Evolutionary conservation across 2,113 vertebrate genomes (phyloP), one percentile per base, ranked within the genome.

Genomic region (Atherinomorus stipes): DNA sequence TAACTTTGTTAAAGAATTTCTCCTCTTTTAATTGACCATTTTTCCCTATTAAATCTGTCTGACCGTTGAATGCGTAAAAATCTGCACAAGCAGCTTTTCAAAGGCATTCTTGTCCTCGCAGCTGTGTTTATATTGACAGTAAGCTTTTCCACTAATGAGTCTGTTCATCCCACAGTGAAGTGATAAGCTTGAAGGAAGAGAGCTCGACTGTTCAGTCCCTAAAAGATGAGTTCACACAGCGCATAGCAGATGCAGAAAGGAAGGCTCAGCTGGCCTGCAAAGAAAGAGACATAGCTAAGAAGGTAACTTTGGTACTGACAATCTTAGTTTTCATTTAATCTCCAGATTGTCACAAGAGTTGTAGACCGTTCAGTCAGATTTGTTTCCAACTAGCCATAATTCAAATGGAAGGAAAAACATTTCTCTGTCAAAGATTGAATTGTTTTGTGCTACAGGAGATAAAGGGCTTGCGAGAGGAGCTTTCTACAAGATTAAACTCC

Each of bases 261-360:
- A 99, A 97, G 85, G 96, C 95, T 69, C 97, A 99, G 37, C 73
- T 98, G 25, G 97, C 98, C 74, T 99, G 97, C 91, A 99, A 99
- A 88, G 98, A 99, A 74, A 95, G 98, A 82, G 98, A 99, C 91
- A 93, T 96, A 25, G 94, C 96, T 81, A 98, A 96, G 91, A 99
- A 99, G 96, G 98, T 98, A 94, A 90, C 18, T 42, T 1, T 0
- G 21, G 59, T 49, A 25, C 56, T 23, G 13, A 7, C 40, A 10
- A 26, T 40, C 15, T 26, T 2, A 28, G 0, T 11, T 37, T 57
- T 4, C 3, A 5, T 12, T 61, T 16, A 51, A 3, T 62, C 13
- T 44, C 19, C 18, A 45, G 34, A 2, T 34, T 19, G 12, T 21
- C 12, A 61, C 0, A 51, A 53, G n/a, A 38, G 1, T 37, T 51